Base-by-base conservation (phyloP, 2,113 vertebrate genomes). In the Balaenoptera acutorostrata region DNA sequence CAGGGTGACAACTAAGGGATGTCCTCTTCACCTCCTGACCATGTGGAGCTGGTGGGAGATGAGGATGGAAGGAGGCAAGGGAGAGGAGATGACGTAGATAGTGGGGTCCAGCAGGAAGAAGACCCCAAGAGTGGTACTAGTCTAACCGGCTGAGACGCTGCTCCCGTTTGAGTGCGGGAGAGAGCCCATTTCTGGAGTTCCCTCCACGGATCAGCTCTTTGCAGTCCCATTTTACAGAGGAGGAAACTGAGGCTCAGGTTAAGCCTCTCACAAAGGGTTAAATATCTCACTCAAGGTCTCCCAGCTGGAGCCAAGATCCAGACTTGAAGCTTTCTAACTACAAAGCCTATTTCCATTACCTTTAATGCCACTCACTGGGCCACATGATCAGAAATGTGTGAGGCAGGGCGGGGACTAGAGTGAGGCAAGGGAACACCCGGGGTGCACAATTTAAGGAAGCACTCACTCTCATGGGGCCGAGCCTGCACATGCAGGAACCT, bases 1-100 rank as follows among this genome's bases (percentile, higher is more conserved):
- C 36, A 25, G 14, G 8, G 25, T 8, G 27, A 66, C 69, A 66
- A 33, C 6, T 20, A 11, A 61, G 39, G 8, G 49, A 5, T 8
- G 20, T 29, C 39, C n/a, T 57, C 31, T 13, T 36, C 39, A 33
- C 46, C 69, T 41, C 41, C 36, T 59, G 57, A 63, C 20, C 78
- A 49, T 8, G 0, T 1, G 46, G 27, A 31, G 27, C 72, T 61
- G 8, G 5, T 52, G 12, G 55, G 87, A 93, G 69, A n/a, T n/a
- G 3, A 36, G 33, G 44, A 27, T 5, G 2, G 66, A 46, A 31
- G 5, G 6, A 20, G 17, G 1, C 1, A 0, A 52, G 18, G 49
- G 27, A 81, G 39, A 74, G 21, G 23, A 71, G 8, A 21, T 23
- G 27, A 33, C 10, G 52, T 1, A 0, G 64, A 33, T 0, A 27